Evolutionary conservation across 64 coral and sea anemone genomes (phyloP), one percentile per base, ranked within the genome.

Genomic region (Pocillopora verrucosa): DNA sequence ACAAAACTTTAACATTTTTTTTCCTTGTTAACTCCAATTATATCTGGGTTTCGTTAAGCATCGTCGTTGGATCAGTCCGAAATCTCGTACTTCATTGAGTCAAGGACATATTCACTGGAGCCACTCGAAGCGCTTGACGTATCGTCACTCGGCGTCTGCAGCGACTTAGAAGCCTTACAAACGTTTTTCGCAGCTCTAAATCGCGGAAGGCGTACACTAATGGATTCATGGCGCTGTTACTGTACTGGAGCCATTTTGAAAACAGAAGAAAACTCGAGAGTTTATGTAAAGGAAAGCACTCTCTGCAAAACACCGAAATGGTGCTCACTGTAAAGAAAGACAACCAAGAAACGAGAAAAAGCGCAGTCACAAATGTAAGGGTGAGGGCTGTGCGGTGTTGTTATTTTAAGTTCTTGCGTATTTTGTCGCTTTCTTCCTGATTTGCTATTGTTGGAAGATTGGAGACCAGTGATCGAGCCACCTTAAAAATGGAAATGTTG

Each of bases 201-300:
- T 92, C 90, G 59, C 90, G 82, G 22, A 92, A 87, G 7, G 90
- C 76, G 56, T 92, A 92, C 16, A 92, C 83, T 12, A 92, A 45
- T 11, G 90, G 90, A 22, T 92, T 92, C 63, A 78, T 78, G 51
- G 83, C 90, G 60, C 90, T 92, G 83, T 87, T 92, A 35, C 75
- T 70, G 57, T 92, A 92, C 58, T 92, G 90, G 10, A 92, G 61
- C 90, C 90, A 92, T 59, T 92, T 92, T 3, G 85, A 83, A 61
- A 76, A 87, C 19, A 57, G 20, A 16, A 87, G 26, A 62, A 92
- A 92, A 45, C 36, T 30, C 11, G 38, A 11, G 22, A 80, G 64
- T 13, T 36, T 25, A 11, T 78, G 74, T 36, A 87, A 20, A 26
- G 74, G 38, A 4, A 24, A 25, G 76, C 61, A 87, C 17, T 72